phyloP scores from a whole-genome alignment of 2,888 invertebrate genomes.

The Drosophila rubida region DNA sequence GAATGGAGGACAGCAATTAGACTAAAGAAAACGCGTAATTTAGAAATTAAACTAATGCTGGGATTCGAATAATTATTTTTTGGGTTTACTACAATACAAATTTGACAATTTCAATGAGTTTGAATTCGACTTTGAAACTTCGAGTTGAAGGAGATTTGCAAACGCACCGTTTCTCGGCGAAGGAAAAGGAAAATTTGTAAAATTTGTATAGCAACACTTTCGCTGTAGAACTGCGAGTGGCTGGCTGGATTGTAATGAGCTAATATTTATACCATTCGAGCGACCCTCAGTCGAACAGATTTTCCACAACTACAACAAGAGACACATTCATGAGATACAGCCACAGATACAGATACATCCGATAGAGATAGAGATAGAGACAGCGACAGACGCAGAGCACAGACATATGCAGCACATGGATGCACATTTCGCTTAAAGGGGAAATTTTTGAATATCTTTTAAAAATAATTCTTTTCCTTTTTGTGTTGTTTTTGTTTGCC shows the following conservation, averaged over 20 bases:
- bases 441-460: slow-evolving; percentile 74
- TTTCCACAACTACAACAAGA: slow-evolving; percentile 45
- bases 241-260: slow-evolving; percentile 84
- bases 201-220: slow-evolving; percentile 85
- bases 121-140: not conserved
- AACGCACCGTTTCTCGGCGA: slow-evolving; percentile 80
- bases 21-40: not conserved
- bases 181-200: slow-evolving; percentile 78
- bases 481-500: slow-evolving; percentile 34
- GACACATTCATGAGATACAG: slow-evolving; percentile 1
- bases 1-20: not conserved
- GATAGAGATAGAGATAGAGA: slow-evolving; percentile 13
- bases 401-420: slow-evolving; percentile 68
- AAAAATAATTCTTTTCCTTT: slow-evolving; percentile 65
- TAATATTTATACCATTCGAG: slow-evolving; percentile 85
- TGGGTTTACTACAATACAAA: not conserved
- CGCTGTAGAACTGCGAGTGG: slow-evolving; percentile 85
- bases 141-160: not conserved
- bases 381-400: slow-evolving; percentile 7
- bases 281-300: slow-evolving; percentile 73
- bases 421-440: slow-evolving; percentile 76
- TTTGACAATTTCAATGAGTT: not conserved
- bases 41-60: not conserved
- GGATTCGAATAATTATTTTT: slow-evolving; percentile 1
- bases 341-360: slow-evolving; percentile 23